Evolutionary conservation across 2,888 invertebrate species (phyloP), one percentile per base, ranked within the genome.

Genomic region (Imbricaverruca yamaguchii): DNA sequence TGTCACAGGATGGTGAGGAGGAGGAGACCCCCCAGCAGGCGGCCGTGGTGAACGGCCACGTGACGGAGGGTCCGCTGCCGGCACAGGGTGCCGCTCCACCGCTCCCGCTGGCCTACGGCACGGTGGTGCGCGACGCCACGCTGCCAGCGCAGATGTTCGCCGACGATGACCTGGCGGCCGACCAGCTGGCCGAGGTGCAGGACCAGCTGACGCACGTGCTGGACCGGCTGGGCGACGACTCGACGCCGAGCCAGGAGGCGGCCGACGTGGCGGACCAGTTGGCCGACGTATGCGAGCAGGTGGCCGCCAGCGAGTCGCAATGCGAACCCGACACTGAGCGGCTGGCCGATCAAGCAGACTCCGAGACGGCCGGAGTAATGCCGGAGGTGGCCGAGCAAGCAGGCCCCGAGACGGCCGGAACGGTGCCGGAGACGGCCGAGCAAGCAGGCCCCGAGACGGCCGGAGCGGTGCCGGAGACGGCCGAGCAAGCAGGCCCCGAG

Each of bases 141-240:
- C 78, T 78, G 57, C 78, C 78, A 12, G 78, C 78, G 23, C 78
- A 78, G 57, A 78, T 78, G 78, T 78, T 78, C 78, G 78, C 78
- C 57, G 78, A 78, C 23, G 78, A 78, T 23, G 78, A 78, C 57
- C 56, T 57, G 78, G 78, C 57, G n/a, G 57, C 74, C 21, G 74
- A 74, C 18, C 74, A 74, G 74, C 53, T 74, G 53, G n/a, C 74
- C 8, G 74, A 74, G 74, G 74, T 74, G 18, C 74, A 74, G 74
- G 9, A 53, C 18, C 74, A 74, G 74, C 53, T 74, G 53, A 53
- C 74, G 8, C 8, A 12, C 3, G 74, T 74, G 74, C 53, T 74
- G 74, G 74, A 74, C 74, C 74, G 21, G 53, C 74, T 74, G 53
- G 74, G 39, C 8, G 74, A 74, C 13, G 74, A 74, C 74, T 74